Conservation (phyloP, 2,113 vertebrate genomes). For the Toxostoma redivivum region DNA sequence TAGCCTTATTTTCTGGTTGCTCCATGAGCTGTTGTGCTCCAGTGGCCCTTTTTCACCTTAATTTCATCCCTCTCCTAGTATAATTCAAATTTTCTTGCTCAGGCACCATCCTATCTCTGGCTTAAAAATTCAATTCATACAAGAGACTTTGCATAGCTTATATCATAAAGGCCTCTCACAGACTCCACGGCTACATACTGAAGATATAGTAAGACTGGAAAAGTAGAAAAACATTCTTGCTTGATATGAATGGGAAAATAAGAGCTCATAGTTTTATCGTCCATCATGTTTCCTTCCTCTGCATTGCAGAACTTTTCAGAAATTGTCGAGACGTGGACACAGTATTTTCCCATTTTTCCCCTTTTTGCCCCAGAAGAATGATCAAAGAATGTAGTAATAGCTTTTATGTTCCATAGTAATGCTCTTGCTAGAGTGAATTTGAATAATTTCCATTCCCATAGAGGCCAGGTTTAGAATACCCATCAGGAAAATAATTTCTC, state of each 20-base stretch:
- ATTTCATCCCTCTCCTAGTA: neutral
- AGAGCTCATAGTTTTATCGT: neutral
- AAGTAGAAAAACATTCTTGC: neutral
- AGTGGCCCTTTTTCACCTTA: neutral
- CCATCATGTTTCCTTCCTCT: neutral
- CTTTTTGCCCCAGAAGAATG: neutral
- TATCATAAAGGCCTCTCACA: neutral
- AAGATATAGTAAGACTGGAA: neutral
- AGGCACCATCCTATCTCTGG: neutral
- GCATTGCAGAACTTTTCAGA: neutral
- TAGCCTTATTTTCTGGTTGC: neutral
- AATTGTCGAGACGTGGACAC: rapidly evolving
- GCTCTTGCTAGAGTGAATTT: neutral
- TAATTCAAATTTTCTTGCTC: neutral
- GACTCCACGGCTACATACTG: neutral
- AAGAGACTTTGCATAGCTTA: neutral
- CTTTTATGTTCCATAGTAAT: neutral
- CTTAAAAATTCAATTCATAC: neutral
- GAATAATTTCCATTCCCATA: neutral
- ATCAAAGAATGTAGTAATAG: neutral
- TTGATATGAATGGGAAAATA: neutral
- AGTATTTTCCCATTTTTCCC: neutral
- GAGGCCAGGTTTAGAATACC: neutral
- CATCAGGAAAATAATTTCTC: neutral
- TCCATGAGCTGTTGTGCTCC: neutral